These are phyloP conservation scores for Pristionchus entomophagus DNA, from an alignment of 2,888 invertebrate species.

Conservation along the genomic window DNA sequence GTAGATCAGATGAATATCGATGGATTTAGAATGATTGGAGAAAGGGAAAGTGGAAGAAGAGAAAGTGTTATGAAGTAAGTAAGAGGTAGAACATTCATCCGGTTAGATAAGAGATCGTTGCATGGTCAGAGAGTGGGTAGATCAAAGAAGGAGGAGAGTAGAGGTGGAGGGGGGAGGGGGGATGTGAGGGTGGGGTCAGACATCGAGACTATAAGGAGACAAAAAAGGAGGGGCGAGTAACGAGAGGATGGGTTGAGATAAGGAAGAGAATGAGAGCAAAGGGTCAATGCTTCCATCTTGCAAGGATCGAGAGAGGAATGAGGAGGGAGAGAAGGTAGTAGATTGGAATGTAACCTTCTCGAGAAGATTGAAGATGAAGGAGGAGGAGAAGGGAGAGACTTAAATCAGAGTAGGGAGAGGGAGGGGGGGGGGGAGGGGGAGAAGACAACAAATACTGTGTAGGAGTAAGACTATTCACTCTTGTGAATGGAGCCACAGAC, in stretches of 20 bases:
- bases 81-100: conserved; percentile 1
- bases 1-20: background rate
- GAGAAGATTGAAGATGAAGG: background rate
- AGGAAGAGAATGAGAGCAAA: conserved; percentile 6
- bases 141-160: background rate
- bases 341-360: conserved; percentile 25
- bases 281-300: conserved; percentile 7
- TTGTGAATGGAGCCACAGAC: background rate
- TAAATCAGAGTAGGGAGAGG: conserved; percentile 5
- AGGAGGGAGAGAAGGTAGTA: background rate
- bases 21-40: background rate
- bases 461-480: conserved; percentile 25
- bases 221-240: background rate
- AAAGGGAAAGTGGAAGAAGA: conserved; percentile 18
- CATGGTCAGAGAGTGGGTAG: conserved; percentile 9
- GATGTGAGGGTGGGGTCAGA: background rate
- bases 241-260: background rate
- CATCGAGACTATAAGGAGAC: background rate
- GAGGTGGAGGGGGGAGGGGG: background rate
- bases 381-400: background rate
- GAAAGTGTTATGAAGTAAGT: conserved; percentile 16
- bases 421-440: background rate
- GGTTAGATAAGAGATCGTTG: conserved; percentile 11
- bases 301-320: too few relatives aligned
- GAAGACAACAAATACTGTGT: conserved; percentile 17